Base-by-base conservation (phyloP, 2,797 vertebrate species). In the Chelon labrosus region DNA sequence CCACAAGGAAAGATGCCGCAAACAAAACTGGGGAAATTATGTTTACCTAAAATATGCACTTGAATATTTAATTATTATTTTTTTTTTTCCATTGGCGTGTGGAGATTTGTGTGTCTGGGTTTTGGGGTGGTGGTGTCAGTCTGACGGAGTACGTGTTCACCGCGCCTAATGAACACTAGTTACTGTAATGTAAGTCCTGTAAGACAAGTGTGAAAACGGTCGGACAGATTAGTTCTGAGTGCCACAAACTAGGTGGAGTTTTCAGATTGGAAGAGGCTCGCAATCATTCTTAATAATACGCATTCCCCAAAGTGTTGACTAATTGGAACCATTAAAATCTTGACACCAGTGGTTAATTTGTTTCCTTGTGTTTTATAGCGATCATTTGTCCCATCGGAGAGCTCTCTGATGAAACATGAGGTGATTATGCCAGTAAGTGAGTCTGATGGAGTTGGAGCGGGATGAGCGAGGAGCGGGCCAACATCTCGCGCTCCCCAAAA, bases 311-410 rank as follows among this genome's bases (percentile, higher is more conserved):
- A 89, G 92, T 92, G 87, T 87, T 93, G 93, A 93, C 93, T 93
- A 94, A 95, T 94, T 91, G 91, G 85, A 86, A 84, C 81, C 82
- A 93, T 94, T 95, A 93, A 86, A 91, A 82, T 86, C 77, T 83
- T 89, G 93, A 92, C 91, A 90, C 83, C 53, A 46, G 80, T 84
- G 80, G 86, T 90, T 93, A 91, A 94, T 94, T 90, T 85, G 85
- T 93, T 93, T 92, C 91, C 87, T 71, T 87, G 84, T 88, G 85
- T 90, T 93, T 93, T 90, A 92, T 89, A 86, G 91, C 22, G 71
- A 92, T 91, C 85, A 89, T 93, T 91, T 88, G 86, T 90, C 83
- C 80, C 71, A 69, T 88, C 31, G 64, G 83, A 90, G 82, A 74
- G 83, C 79, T 75, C 79, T 75, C 75, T 55, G 85, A 90, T 93